Percentiles rank a stretch among this genome's conserved stretches.
Conservation (phyloP, 35 echinoderm and acorn worm genomes). For the Patiria miniata region DNA sequence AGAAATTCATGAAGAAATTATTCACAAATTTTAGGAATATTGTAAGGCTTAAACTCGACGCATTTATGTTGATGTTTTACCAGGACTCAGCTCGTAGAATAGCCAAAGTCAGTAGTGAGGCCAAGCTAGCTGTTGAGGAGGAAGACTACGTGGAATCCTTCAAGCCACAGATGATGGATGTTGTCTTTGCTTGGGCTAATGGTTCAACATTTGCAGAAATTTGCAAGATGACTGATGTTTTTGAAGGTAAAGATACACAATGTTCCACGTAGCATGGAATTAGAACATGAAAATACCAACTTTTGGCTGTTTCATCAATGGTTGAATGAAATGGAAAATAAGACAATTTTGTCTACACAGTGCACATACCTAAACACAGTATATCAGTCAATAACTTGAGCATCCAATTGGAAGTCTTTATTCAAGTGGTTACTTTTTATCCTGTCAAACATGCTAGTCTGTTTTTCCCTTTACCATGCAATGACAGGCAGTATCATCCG, state of each 20-base stretch:
- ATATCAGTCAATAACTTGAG: too few species aligned
- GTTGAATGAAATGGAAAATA: too few species aligned
- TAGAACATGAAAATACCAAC: too few species aligned
- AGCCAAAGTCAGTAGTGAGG: conserved; percentile 87
- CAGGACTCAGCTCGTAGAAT: conserved; percentile 92
- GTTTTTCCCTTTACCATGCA: background rate
- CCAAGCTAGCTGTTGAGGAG: conserved; percentile 85
- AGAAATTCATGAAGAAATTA: too few species aligned
- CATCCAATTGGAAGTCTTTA: too few species aligned
- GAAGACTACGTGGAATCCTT: conserved; percentile 93
- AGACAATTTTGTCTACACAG: too few species aligned
- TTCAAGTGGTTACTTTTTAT: too few species aligned
- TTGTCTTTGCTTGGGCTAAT: conserved; percentile 82
- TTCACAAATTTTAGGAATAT: too few species aligned
- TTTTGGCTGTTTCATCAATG: too few species aligned
- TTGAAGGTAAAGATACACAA: conserved; percentile 81
- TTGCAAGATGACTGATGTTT: conserved; percentile 93
- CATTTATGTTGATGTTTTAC: background rate
- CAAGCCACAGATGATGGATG: conserved; percentile 77
- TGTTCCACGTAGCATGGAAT: too few species aligned
- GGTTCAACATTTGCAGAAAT: conserved; percentile 81
- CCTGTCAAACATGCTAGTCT: background rate
- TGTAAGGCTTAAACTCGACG: too few species aligned
- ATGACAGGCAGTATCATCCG: conserved; percentile 87
- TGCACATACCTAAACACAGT: too few species aligned